Conservation (phyloP, 2,113 vertebrate genomes). For the Ptilorrhoa leucosticta region DNA sequence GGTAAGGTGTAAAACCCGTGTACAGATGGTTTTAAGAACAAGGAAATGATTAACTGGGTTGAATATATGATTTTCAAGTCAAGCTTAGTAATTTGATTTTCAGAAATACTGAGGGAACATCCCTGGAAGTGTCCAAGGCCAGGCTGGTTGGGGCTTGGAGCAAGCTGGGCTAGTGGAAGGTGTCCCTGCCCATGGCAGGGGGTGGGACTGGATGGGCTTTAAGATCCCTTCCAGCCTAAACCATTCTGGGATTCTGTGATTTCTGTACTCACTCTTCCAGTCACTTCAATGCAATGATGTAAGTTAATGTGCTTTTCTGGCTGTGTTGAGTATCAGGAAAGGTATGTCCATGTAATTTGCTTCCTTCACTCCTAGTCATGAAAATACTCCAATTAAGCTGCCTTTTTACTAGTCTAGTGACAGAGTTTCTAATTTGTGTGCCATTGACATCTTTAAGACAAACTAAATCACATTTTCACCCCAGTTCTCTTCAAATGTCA, state of each 20-base stretch:
- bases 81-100: neutral
- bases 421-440: neutral
- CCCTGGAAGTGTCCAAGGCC: neutral
- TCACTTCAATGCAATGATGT: neutral
- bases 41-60: neutral
- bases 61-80: neutral
- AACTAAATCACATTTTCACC: neutral
- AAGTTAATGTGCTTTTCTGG: neutral
- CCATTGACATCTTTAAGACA: neutral
- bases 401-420: neutral
- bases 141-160: fast-evolving
- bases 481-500: neutral
- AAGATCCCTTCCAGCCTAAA: neutral
- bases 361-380: neutral
- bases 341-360: neutral
- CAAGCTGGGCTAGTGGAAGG: fast-evolving
- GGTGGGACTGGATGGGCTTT: neutral
- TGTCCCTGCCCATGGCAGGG: neutral
- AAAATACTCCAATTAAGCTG: neutral
- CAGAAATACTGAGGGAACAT: neutral
- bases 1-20: conserved; percentile 65
- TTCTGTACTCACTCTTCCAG: neutral
- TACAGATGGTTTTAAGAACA: neutral
- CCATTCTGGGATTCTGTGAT: neutral
- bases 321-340: neutral